Conservation (phyloP, 2,113 vertebrate species). For the Thinocorus orbignyianus region DNA sequence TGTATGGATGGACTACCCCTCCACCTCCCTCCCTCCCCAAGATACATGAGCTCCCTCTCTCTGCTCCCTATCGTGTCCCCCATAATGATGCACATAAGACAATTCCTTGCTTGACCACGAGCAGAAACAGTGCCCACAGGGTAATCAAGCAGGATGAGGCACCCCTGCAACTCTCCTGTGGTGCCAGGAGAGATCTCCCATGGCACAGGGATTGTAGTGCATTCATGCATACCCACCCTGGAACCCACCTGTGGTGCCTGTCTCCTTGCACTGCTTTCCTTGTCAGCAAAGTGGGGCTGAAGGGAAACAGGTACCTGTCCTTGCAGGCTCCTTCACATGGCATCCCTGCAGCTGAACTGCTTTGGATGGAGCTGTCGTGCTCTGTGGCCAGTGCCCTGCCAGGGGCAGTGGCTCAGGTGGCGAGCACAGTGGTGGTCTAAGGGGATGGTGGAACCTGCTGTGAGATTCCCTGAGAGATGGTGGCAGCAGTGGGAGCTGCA, state of each 20-base stretch:
- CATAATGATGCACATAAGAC: neutral
- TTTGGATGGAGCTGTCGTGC: accelerated
- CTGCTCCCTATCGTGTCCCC: neutral
- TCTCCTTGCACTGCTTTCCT: neutral
- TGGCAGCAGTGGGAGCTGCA: neutral
- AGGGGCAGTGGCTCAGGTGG: neutral
- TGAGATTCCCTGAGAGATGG: neutral
- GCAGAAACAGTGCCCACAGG: neutral
- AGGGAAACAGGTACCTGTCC: neutral
- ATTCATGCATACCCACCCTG: neutral
- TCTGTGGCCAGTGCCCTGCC: neutral
- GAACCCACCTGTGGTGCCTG: neutral
- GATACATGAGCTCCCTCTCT: neutral
- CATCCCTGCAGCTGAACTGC: neutral
- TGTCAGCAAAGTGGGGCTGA: neutral
- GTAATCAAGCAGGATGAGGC: neutral
- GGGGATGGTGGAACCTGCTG: neutral
- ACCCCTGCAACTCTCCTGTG: neutral
- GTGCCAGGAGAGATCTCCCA: neutral
- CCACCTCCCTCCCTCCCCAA: neutral
- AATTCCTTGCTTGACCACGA: neutral
- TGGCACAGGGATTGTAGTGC: neutral
- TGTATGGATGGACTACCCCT: neutral
- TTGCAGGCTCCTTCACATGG: neutral
- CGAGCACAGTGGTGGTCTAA: neutral